phyloP scores from a whole-genome alignment of 2,888 invertebrate genomes.

The Drosophila mulleri region DNA sequence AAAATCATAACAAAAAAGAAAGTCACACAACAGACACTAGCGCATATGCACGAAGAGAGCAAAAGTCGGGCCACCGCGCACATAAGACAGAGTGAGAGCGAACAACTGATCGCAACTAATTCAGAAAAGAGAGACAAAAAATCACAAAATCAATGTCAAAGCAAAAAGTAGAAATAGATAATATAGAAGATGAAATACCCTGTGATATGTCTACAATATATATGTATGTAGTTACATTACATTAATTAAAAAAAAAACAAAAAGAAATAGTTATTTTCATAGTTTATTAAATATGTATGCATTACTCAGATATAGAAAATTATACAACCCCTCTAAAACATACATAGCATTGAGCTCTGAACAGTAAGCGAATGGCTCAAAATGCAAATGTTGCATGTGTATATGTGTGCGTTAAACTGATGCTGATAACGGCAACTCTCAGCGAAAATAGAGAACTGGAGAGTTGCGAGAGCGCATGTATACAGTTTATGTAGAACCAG shows the following conservation, averaged over 20 bases:
- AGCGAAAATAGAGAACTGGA: not conserved
- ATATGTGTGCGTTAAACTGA: not conserved
- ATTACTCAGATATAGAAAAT: not conserved
- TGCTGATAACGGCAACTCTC: constrained; percentile 23
- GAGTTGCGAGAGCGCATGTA: not conserved
- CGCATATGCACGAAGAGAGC: constrained; percentile 23
- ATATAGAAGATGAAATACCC: not conserved
- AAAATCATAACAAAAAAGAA: constrained; percentile 44
- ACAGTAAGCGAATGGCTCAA: constrained; percentile 5
- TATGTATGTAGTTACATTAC: no score
- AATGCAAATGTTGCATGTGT: constrained; percentile 14
- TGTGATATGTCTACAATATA: not conserved
- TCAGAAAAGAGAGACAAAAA: constrained; percentile 15
- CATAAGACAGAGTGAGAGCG: constrained; percentile 3
- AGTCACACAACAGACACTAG: constrained; percentile 34
- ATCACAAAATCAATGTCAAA: constrained; percentile 12
- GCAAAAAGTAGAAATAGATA: not conserved
- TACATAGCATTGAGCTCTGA: constrained; percentile 31
- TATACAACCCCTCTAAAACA: constrained; percentile 1
- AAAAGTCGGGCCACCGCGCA: not conserved
- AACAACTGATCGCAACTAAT: constrained; percentile 9
- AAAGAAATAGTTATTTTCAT: not conserved
- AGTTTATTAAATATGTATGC: not conserved
- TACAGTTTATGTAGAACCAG: not conserved
- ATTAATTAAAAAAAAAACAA: no score